phyloP scores from a whole-genome alignment of 2,797 vertebrate genomes.

The Meriones psammophilus region DNA sequence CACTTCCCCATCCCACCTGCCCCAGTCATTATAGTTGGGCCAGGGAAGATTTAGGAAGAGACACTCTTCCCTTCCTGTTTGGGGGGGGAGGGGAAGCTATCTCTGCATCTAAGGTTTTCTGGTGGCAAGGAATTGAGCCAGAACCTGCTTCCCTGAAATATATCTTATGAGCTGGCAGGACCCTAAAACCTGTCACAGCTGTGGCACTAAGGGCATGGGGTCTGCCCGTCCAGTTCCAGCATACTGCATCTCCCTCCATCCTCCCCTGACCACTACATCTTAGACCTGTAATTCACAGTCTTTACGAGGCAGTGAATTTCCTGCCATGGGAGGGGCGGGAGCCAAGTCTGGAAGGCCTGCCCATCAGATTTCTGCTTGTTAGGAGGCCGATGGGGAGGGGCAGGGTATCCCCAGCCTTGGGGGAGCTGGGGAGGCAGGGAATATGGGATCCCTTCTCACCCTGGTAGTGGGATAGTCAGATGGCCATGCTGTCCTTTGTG shows the following conservation, averaged over 20 bases:
- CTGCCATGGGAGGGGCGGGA: not conserved
- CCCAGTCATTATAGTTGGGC: not conserved
- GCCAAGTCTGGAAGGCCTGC: not conserved
- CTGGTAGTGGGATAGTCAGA: not conserved
- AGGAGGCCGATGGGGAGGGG: too few species aligned
- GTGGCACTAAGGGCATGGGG: too few species aligned
- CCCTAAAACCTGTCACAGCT: not conserved
- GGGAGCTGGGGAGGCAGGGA: not conserved
- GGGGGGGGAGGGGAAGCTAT: not conserved
- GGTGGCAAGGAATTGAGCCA: not conserved
- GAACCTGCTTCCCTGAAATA: not conserved
- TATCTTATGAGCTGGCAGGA: not conserved
- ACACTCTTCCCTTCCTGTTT: not conserved
- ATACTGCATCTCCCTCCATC: not conserved
- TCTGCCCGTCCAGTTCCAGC: not conserved
- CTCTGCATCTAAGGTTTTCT: not conserved
- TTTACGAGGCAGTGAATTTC: not conserved
- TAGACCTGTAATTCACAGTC: not conserved
- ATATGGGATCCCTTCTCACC: not conserved
- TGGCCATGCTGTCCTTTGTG: not conserved
- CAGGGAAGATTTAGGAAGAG: not conserved
- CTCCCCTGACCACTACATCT: not conserved
- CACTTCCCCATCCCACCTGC: too few species aligned
- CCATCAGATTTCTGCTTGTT: not conserved
- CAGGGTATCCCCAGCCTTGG: not conserved